Evolutionary conservation across 2,113 vertebrate species (phyloP).

Genomic region (Okapia johnstoni): DNA sequence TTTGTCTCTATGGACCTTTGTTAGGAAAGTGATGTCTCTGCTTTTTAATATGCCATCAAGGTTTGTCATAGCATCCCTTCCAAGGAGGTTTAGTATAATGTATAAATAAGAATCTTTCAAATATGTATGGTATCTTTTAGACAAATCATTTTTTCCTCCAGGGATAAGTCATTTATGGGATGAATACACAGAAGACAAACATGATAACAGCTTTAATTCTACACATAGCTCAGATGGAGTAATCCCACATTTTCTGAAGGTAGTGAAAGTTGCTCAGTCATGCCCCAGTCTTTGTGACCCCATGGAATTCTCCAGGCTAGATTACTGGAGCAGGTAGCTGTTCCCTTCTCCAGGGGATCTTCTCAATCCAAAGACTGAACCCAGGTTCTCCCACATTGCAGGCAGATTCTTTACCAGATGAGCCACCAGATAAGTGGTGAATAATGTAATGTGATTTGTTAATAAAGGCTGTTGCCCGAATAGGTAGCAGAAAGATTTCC

Average conservation of each 20-base stretch:
- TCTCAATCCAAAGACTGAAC: not conserved
- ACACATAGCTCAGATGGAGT: not conserved
- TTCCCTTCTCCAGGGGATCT: not conserved
- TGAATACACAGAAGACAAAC: not conserved
- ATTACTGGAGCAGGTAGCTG: not conserved
- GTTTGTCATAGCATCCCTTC: not conserved
- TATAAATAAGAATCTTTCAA: constrained; percentile 8
- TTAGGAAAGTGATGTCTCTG: not conserved
- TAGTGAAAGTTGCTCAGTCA: not conserved
- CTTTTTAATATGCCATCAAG: not conserved
- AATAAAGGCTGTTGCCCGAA: not conserved
- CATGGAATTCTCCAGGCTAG: not conserved
- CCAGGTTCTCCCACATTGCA: not conserved
- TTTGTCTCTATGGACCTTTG: not conserved
- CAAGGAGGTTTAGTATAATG: not conserved
- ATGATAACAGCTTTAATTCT: not conserved
- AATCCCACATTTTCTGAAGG: not conserved
- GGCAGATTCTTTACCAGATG: not conserved
- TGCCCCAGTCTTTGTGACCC: not conserved
- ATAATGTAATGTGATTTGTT: not conserved
- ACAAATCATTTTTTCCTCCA: not conserved
- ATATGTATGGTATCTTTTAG: not conserved
- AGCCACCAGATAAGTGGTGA: not conserved
- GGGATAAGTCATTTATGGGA: not conserved
- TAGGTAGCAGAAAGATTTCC: not conserved